Evolutionary conservation across 1,140 invertebrate species (phyloP).

Genomic region (Apis cerana): DNA sequence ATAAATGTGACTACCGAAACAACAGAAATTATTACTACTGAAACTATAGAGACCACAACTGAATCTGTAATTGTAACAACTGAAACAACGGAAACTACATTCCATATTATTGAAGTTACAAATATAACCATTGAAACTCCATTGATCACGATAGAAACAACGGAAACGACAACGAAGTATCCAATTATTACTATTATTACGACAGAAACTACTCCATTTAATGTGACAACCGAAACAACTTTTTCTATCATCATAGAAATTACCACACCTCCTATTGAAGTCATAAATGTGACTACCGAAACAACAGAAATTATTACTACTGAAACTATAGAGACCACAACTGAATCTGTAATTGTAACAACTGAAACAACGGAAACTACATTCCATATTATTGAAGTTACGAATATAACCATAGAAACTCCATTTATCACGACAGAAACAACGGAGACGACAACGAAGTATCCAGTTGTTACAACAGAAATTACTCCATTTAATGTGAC

Average conservation of each 20-base stretch:
- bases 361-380: too few species aligned
- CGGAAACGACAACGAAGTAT: neutral
- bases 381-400: neutral
- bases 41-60: too few species aligned
- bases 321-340: too few species aligned
- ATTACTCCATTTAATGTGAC: neutral
- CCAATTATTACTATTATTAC: neutral
- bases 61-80: neutral
- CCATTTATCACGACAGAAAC: neutral
- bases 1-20: too few species aligned
- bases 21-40: too few species aligned
- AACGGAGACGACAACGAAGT: neutral
- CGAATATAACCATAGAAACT: neutral
- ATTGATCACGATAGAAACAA: neutral
- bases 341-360: too few species aligned
- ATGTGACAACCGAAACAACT: too few species aligned
- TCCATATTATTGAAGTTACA: too few species aligned
- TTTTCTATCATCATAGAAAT: too few species aligned
- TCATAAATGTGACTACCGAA: too few species aligned
- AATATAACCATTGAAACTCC: neutral
- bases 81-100: neutral
- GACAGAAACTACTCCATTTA: neutral
- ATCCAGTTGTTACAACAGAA: neutral
- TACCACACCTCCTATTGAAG: too few species aligned
- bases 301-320: too few species aligned